Evolutionary conservation across 2,888 invertebrate species (phyloP).

Genomic region (Lasioglossum oenotherae): DNA sequence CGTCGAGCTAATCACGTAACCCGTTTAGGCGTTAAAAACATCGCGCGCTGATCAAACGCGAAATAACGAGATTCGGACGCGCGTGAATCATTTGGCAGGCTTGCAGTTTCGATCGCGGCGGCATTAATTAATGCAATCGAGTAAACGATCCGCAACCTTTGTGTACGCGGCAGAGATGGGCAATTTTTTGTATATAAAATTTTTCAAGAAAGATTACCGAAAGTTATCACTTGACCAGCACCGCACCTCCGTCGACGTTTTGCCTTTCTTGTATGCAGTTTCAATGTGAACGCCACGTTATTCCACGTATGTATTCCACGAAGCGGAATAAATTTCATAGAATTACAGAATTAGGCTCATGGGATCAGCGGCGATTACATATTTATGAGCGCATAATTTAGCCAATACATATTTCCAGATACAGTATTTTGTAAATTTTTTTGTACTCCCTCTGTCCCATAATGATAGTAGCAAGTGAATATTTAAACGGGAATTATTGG

Average conservation of each 20-base stretch:
- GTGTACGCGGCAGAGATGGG: background rate
- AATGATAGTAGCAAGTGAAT: no score
- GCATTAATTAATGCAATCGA: conserved; percentile 60
- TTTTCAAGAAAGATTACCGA: no score
- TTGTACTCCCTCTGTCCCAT: no score
- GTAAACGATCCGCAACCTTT: conserved; percentile 43
- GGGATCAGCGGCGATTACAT: background rate
- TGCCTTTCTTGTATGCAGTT: no score
- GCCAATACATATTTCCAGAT: background rate
- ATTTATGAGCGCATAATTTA: background rate
- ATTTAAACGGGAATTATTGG: no score
- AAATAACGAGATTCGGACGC: conserved; percentile 61
- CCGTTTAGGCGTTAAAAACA: conserved; percentile 46
- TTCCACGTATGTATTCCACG: no score
- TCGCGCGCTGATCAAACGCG: conserved; percentile 63
- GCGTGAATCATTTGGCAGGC: conserved; percentile 58
- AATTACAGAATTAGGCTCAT: background rate
- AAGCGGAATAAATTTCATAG: background rate
- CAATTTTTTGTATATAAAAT: no score
- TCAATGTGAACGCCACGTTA: no score
- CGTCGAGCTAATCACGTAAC: conserved; percentile 51
- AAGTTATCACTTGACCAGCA: no score
- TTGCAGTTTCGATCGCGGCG: conserved; percentile 29
- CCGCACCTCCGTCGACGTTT: no score
- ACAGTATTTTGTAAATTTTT: no score